Percentiles rank a stretch among this genome's conserved stretches.
phyloP scores from a whole-genome alignment of 2,113 vertebrate genomes.

The Sterrhoptilus dennistouni region DNA sequence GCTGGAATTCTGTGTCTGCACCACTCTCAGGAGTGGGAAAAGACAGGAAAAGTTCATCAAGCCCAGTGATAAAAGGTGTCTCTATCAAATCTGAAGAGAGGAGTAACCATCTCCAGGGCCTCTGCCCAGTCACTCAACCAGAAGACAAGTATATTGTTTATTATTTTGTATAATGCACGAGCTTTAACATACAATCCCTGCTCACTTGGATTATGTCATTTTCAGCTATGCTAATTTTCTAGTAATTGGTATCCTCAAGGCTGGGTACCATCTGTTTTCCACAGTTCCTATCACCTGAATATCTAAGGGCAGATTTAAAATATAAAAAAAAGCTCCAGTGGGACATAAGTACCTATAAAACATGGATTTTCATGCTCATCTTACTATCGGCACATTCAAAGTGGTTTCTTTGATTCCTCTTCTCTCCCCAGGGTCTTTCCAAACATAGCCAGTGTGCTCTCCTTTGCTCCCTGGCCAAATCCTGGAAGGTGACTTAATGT shows the following conservation, averaged over 20 bases:
- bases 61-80: background rate
- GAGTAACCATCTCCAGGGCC: background rate
- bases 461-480: background rate
- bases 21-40: rapidly evolving
- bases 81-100: background rate
- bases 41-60: background rate
- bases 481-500: constrained; percentile 32
- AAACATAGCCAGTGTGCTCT: background rate
- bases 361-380: background rate
- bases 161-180: background rate
- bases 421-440: background rate
- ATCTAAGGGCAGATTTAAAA: background rate
- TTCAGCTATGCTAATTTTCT: background rate
- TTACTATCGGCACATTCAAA: background rate
- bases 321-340: background rate
- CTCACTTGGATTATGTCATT: background rate
- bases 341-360: background rate
- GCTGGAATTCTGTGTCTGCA: background rate
- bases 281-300: background rate
- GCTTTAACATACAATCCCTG: background rate
- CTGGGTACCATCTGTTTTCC: background rate
- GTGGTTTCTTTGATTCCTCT: background rate
- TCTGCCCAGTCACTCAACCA: background rate
- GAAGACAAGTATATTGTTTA: background rate
- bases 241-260: background rate